phyloP scores from a whole-genome alignment of 2,797 vertebrate species.

The Gadopsis marmoratus region DNA sequence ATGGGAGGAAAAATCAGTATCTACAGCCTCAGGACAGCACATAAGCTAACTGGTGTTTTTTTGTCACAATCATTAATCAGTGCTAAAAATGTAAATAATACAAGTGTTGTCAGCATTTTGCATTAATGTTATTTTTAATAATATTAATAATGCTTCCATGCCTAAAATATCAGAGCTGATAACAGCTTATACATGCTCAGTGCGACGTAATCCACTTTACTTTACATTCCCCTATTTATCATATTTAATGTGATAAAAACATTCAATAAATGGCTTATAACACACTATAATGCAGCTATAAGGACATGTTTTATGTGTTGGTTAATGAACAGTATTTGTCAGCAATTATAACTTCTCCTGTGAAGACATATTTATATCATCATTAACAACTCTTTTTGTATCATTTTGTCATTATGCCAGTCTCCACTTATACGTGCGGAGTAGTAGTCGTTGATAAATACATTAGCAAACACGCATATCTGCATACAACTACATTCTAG shows the following conservation, averaged over 20 bases:
- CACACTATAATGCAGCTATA: neutral
- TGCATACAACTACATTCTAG: neutral
- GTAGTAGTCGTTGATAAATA: neutral
- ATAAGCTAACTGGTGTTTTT: slow-evolving; percentile 43
- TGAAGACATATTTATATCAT: neutral
- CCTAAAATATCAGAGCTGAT: slow-evolving; percentile 30
- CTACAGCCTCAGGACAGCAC: slow-evolving; percentile 60
- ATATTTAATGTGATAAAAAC: neutral
- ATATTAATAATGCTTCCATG: slow-evolving; percentile 55
- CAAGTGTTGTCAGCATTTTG: slow-evolving; percentile 40
- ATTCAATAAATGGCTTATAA: neutral
- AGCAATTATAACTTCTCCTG: neutral
- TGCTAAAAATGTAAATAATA: slow-evolving; percentile 46
- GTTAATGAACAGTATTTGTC: slow-evolving; percentile 5
- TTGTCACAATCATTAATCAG: slow-evolving; percentile 39
- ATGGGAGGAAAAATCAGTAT: neutral
- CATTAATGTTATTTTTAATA: slow-evolving; percentile 24
- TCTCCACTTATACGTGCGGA: neutral
- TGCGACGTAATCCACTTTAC: slow-evolving; percentile 18
- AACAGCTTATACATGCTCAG: slow-evolving; percentile 30
- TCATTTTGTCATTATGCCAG: neutral
- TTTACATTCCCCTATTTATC: neutral
- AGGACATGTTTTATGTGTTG: neutral
- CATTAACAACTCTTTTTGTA: neutral
- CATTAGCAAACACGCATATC: neutral